Percentiles rank a stretch among this genome's conserved stretches.
Evolutionary conservation across 1,140 invertebrate species (phyloP).

Genomic region (Mizuhopecten yessoensis): DNA sequence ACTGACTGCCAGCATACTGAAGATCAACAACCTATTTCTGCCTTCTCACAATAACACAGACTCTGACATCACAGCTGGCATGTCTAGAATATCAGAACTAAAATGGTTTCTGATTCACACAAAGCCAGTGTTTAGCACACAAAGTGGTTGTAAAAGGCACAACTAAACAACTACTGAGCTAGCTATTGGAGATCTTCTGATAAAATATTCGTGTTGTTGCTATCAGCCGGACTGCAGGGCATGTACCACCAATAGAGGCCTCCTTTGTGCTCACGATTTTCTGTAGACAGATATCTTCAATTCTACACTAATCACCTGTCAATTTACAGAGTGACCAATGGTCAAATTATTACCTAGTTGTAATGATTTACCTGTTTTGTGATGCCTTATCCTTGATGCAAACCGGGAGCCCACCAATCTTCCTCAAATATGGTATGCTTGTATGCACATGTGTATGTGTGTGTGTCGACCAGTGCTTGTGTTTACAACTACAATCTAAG

Average conservation of each 20-base stretch:
- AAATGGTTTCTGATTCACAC: constrained; percentile 17
- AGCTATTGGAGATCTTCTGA: constrained; percentile 12
- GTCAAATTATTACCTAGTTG: background rate
- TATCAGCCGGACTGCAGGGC: background rate
- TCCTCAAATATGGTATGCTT: constrained; percentile 38
- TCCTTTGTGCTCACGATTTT: background rate
- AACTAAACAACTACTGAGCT: background rate
- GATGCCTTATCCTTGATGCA: background rate
- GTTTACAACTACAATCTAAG: constrained; percentile 27
- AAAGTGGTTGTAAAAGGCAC: constrained; percentile 19
- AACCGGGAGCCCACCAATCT: constrained; percentile 20
- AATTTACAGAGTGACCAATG: background rate
- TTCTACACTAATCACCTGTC: background rate
- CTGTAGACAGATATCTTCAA: background rate
- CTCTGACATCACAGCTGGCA: background rate
- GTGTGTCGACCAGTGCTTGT: background rate
- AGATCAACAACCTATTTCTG: background rate
- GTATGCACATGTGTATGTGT: constrained; percentile 33
- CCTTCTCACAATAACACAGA: background rate
- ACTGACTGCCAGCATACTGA: background rate
- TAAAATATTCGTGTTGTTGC: constrained; percentile 35
- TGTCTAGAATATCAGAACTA: background rate
- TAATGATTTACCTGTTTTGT: background rate
- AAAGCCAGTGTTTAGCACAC: background rate
- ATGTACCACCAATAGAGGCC: background rate